Conservation (phyloP, 2,797 vertebrate genomes). For the Balearica regulorum region DNA sequence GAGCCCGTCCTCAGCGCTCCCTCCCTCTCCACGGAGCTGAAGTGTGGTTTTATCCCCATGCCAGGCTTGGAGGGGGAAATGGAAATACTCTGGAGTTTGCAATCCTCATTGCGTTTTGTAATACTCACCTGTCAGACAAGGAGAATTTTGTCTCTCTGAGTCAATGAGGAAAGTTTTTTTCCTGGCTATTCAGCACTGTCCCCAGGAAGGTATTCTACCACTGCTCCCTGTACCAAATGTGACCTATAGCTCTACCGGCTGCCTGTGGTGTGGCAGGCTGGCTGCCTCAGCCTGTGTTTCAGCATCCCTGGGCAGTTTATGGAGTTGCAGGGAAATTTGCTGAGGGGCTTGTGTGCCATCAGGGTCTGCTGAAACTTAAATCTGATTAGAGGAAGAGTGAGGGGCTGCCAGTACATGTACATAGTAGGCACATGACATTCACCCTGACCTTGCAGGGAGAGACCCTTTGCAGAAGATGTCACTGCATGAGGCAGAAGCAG, state of each 20-base stretch:
- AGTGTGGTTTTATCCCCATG: rapidly evolving
- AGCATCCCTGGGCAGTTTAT: neutral
- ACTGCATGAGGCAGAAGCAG: neutral
- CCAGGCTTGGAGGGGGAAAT: neutral
- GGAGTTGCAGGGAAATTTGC: neutral
- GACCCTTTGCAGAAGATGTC: neutral
- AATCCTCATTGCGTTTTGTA: neutral
- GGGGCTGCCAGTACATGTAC: neutral
- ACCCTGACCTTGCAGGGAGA: neutral
- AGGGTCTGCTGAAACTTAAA: neutral
- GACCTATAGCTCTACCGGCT: neutral
- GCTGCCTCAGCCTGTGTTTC: neutral
- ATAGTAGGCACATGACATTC: neutral
- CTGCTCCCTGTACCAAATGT: rapidly evolving
- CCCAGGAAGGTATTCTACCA: neutral
- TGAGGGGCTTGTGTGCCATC: neutral
- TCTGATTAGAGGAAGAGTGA: neutral
- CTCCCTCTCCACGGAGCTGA: neutral
- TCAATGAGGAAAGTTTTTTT: neutral
- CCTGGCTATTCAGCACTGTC: neutral
- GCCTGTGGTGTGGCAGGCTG: neutral
- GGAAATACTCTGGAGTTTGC: neutral
- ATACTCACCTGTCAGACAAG: neutral
- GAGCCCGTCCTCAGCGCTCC: neutral
- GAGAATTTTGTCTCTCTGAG: neutral